Evolutionary conservation across 53 echinoderm and acorn worm genomes (phyloP).

Genomic region (Zoroaster sp.): DNA sequence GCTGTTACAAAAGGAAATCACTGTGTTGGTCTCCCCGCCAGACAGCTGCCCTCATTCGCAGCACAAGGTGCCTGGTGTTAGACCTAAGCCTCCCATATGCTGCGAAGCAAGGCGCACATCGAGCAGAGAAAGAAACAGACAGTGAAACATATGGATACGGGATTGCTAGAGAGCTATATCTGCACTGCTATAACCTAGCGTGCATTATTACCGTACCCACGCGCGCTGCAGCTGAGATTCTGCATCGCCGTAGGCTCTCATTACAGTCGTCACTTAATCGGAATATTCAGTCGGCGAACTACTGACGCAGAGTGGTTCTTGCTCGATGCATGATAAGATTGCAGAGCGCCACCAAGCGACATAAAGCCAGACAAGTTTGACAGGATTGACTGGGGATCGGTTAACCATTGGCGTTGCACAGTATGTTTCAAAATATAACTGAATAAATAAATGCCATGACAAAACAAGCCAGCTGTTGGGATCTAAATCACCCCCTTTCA

Average conservation of each 20-base stretch:
- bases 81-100: slow-evolving; percentile 39
- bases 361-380: not conserved
- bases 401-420: not conserved
- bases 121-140: not conserved
- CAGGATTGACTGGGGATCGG: not conserved
- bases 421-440: not conserved
- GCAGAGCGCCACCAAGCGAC: slow-evolving; percentile 26
- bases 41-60: not conserved
- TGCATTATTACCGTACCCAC: slow-evolving; percentile 11
- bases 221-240: not conserved
- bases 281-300: slow-evolving; percentile 4
- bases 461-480: too few relatives aligned
- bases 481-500: too few relatives aligned
- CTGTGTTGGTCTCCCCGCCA: not conserved
- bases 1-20: not conserved
- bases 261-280: slow-evolving; percentile 8
- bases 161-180: not conserved
- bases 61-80: slow-evolving; percentile 16
- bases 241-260: slow-evolving; percentile 17
- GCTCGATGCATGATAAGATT: not conserved
- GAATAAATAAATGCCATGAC: too few relatives aligned
- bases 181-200: slow-evolving; percentile 12
- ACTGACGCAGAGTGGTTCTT: not conserved
- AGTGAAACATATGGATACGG: not conserved
- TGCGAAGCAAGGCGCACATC: not conserved